Conservation (phyloP, 2,797 vertebrate species). For the Esox masquinongy region DNA sequence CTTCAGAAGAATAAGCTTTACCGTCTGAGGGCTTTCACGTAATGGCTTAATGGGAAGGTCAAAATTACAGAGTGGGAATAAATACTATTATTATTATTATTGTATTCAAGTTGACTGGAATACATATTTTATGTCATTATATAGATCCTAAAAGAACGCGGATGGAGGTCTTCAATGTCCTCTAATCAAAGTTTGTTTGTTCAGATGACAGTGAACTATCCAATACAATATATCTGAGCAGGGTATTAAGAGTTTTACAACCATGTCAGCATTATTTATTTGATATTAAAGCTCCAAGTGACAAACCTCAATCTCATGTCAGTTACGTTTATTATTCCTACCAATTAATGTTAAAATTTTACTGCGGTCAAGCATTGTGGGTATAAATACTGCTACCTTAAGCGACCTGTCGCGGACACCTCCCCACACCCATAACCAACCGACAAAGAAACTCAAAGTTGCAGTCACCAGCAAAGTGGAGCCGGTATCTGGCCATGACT, state of each 20-base stretch:
- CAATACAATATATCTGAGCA: neutral
- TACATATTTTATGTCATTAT: neutral
- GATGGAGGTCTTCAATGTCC: neutral
- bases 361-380: neutral
- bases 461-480: conserved; percentile 26
- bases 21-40: neutral
- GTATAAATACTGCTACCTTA: neutral
- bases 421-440: conserved; percentile 16
- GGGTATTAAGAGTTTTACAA: neutral
- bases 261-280: neutral
- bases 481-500: conserved; percentile 29
- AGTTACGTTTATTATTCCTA: neutral
- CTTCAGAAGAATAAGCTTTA: neutral
- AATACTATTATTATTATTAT: neutral
- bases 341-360: neutral
- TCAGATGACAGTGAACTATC: neutral
- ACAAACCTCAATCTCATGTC: neutral
- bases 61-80: neutral
- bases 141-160: neutral
- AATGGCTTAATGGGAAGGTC: neutral
- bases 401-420: neutral
- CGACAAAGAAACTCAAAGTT: conserved; percentile 31
- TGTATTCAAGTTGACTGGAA: neutral
- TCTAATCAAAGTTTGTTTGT: neutral
- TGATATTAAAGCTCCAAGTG: too few species aligned